Base-by-base conservation (phyloP, 92 coral and sea anemone species). In the Pocillopora meandrina region DNA sequence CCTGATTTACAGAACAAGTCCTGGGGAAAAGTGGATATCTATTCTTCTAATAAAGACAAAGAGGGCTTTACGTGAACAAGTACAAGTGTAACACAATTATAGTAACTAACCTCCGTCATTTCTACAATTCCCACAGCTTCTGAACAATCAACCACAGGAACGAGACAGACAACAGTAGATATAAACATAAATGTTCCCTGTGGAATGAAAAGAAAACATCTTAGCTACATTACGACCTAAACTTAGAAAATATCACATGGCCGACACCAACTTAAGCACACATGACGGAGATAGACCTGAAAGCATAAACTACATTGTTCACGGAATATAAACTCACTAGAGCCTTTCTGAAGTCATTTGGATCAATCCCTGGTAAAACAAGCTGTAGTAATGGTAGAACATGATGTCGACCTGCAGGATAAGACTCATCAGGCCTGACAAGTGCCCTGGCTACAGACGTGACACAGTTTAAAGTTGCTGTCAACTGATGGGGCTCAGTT, bases 331-430 rank as follows among this genome's bases (percentile, higher is more conserved):
- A 36, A 82, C 98, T 86, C 77, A 94, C 99, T 97, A 97, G 88
- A 34, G 99, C 92, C 78, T 97, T 97, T 65, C 99, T 92, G 66
- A 97, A 97, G 87, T 97, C 99, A 85, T 97, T 97, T 35, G 99
- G 98, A 74, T 97, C 99, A 68, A 97, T 97, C 63, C 99, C 99
- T 26, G 99, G 99, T 70, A 97, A 78, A 2, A 97, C 95, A 26
- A 95, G 86, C 75, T 92, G 95, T 18, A 97, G 92, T 18, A 97
- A 84, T n/a, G 98, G 98, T 19, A 97, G 78, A 21, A 97, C 97
- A 86, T 97, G 99, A 11, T 93, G 87, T 77, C 93, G 92, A 9
- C 99, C 99, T 16, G 91, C 95, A 12, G 98, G 93, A 72, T 91
- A 96, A 5, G 98, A 87, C 17, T 92, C 91, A 63, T 90, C 90